phyloP scores from a whole-genome alignment of 2,113 vertebrate genomes.

The Mirza zaza region DNA sequence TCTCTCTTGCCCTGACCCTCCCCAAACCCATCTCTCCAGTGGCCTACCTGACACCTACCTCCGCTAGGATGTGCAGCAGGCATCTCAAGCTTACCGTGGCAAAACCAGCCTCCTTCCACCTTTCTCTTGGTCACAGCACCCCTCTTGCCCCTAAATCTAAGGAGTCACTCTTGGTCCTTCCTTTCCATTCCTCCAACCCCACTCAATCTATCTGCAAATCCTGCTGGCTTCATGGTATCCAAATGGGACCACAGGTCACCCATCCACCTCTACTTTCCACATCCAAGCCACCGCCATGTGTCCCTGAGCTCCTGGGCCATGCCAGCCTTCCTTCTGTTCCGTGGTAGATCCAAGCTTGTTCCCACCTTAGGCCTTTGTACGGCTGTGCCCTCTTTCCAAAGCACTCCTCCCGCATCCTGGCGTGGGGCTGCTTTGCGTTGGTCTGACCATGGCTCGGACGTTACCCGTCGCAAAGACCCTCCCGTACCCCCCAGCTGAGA shows the following conservation, averaged over 20 bases:
- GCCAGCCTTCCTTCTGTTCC: not conserved
- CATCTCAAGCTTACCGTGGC: rapidly evolving
- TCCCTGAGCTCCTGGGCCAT: not conserved
- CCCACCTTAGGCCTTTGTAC: not conserved
- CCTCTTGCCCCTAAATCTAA: not conserved
- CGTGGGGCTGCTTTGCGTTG: not conserved
- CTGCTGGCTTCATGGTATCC: not conserved
- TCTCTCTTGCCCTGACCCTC: not conserved
- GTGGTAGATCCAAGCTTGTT: not conserved
- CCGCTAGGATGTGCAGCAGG: too few relatives aligned
- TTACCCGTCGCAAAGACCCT: not conserved
- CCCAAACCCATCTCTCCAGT: not conserved
- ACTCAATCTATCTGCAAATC: not conserved
- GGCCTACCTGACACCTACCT: not conserved
- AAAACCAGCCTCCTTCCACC: not conserved
- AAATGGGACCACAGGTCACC: rapidly evolving
- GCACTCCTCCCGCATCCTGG: not conserved
- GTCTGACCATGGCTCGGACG: not conserved
- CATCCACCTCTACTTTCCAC: not conserved
- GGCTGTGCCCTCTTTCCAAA: not conserved
- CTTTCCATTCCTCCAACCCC: not conserved
- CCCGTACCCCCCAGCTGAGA: too few relatives aligned
- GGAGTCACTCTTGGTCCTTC: not conserved
- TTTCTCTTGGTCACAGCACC: not conserved
- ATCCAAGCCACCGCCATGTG: too few relatives aligned